Evolutionary conservation across 2,888 invertebrate genomes (phyloP).

Genomic region (Lepidochitona cinerea): DNA sequence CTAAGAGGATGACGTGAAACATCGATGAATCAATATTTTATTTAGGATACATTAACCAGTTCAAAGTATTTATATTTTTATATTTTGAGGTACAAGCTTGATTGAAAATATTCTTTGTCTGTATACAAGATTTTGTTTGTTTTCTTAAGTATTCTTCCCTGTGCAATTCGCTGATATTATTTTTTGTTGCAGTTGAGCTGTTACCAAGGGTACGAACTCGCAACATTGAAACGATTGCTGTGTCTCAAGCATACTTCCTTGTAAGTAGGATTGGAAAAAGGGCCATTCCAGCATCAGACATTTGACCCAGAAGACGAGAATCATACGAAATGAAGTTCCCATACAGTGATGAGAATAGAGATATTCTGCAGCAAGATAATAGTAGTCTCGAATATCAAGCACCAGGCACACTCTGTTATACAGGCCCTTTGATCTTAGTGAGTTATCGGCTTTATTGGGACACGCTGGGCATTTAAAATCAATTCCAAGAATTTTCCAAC

Average conservation of each 20-base stretch:
- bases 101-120: not conserved
- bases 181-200: not conserved
- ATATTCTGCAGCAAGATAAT: not conserved
- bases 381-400: too few relatives aligned
- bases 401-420: too few relatives aligned
- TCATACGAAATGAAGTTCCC: not conserved
- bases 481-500: too few relatives aligned
- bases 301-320: not conserved
- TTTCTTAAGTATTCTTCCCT: not conserved
- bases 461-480: too few relatives aligned
- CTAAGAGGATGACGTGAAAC: too few relatives aligned
- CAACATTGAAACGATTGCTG: not conserved
- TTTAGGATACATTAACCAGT: too few relatives aligned
- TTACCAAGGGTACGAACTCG: not conserved
- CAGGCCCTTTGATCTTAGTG: too few relatives aligned
- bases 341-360: not conserved
- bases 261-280: not conserved
- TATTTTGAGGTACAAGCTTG: not conserved
- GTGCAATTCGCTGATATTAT: not conserved
- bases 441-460: too few relatives aligned
- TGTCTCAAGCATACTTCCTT: not conserved
- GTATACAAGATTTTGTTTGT: not conserved
- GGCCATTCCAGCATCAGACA: not conserved
- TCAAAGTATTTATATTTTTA: too few relatives aligned
- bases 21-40: too few relatives aligned